Conservation (phyloP, 2,113 vertebrate species). For the Nanorana parkeri region DNA sequence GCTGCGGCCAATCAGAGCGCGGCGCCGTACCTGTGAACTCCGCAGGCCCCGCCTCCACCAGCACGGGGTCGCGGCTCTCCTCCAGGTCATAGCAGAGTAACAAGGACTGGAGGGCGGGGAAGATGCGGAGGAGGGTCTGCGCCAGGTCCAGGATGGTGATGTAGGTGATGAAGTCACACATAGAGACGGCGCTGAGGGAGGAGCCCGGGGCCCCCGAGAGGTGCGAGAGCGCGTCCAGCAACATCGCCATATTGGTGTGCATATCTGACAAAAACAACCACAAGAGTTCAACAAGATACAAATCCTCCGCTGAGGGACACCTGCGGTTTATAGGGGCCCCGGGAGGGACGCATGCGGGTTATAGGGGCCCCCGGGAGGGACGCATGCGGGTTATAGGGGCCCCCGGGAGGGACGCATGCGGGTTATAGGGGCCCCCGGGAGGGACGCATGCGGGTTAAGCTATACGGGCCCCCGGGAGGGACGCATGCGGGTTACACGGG, state of each 20-base stretch:
- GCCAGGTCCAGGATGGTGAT: constrained; percentile 75
- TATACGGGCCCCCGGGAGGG: no score
- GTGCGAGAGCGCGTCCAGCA: constrained; percentile 72
- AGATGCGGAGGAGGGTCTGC: constrained; percentile 66
- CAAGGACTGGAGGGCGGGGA: constrained; percentile 70
- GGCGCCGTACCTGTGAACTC: constrained; percentile 32
- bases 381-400: no score
- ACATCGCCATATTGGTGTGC: constrained; percentile 73
- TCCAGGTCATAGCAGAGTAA: constrained; percentile 77
- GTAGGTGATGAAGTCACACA: constrained; percentile 76
- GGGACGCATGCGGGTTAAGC: no score
- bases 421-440: no score
- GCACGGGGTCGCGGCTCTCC: constrained; percentile 66
- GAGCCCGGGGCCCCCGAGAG: constrained; percentile 68
- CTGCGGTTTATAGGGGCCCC: no score
- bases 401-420: no score
- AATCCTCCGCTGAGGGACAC: no score
- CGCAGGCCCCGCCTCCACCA: neutral
- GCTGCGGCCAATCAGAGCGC: no score
- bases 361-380: no score
- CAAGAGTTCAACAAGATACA: no score
- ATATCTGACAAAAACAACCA: constrained; percentile 70
- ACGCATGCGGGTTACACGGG: no score
- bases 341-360: no score
- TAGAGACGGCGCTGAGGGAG: constrained; percentile 68